Conservation (phyloP, 2,888 invertebrate species). For the Nomada ruficornis region DNA sequence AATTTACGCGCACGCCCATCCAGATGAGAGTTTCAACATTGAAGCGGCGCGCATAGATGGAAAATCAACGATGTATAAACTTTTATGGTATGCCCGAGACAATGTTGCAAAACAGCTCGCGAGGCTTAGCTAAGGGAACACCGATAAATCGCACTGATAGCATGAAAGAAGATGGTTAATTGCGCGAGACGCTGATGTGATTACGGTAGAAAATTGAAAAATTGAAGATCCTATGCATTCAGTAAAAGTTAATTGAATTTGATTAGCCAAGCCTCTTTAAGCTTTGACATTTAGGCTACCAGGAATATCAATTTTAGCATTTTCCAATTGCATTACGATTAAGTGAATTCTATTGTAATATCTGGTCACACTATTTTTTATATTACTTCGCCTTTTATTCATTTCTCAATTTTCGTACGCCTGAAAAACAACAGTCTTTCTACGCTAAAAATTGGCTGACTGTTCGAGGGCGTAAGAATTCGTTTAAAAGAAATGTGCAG, state of each 20-base stretch:
- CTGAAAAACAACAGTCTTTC: too few relatives aligned
- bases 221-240: neutral
- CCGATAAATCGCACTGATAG: constrained; percentile 14
- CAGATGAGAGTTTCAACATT: constrained; percentile 36
- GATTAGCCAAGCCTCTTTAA: neutral
- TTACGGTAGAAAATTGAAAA: neutral
- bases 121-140: neutral
- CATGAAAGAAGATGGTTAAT: neutral
- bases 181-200: neutral
- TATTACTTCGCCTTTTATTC: neutral
- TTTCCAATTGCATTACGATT: neutral
- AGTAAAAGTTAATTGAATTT: neutral
- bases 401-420: too few relatives aligned
- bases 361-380: neutral
- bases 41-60: constrained; percentile 6
- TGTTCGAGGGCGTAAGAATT: too few relatives aligned
- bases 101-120: constrained; percentile 24
- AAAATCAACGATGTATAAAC: constrained; percentile 25
- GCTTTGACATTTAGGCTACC: neutral
- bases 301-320: neutral
- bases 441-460: too few relatives aligned
- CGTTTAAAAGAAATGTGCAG: too few relatives aligned
- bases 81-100: constrained; percentile 29
- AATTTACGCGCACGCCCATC: constrained; percentile 31
- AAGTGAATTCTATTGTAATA: too few relatives aligned